These are phyloP conservation scores for Thymallus thymallus DNA, from an alignment of 2,113 vertebrate species.

Conservation along the genomic window DNA sequence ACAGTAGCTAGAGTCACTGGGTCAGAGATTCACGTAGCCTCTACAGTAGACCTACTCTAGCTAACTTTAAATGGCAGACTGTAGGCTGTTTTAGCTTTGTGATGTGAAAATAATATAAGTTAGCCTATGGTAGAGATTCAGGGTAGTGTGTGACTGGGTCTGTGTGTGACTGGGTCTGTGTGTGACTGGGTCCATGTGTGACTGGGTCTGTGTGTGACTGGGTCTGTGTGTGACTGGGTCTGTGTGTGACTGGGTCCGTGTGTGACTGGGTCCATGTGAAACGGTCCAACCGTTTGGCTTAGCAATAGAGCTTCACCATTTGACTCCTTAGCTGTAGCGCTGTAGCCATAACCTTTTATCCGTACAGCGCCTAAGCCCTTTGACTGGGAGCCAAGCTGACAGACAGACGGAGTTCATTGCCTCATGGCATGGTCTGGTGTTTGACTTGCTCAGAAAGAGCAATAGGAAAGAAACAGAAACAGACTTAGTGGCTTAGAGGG, in stretches of 20 bases:
- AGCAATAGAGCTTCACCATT: constrained; percentile 7
- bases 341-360: constrained; percentile 25
- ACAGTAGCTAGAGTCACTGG: constrained; percentile 45
- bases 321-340: background rate
- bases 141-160: constrained; percentile 26
- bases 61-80: constrained; percentile 22
- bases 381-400: constrained; percentile 40
- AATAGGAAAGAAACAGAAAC: constrained; percentile 44
- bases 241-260: constrained; percentile 12
- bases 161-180: constrained; percentile 4
- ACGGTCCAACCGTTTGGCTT: constrained; percentile 18
- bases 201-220: background rate
- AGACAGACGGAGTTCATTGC: constrained; percentile 48
- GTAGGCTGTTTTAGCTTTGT: background rate
- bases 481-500: constrained; percentile 38
- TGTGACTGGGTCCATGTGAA: background rate
- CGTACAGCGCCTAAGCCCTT: constrained; percentile 29
- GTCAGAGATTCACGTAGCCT: constrained; percentile 40
- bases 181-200: constrained; percentile 10
- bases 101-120: constrained; percentile 6
- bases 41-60: background rate
- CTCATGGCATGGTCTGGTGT: constrained; percentile 40
- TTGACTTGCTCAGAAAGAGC: constrained; percentile 59
- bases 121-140: constrained; percentile 32
- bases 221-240: constrained; percentile 22